Conservation (phyloP, 2,888 invertebrate species). For the Eumacrocentrus americanus region DNA sequence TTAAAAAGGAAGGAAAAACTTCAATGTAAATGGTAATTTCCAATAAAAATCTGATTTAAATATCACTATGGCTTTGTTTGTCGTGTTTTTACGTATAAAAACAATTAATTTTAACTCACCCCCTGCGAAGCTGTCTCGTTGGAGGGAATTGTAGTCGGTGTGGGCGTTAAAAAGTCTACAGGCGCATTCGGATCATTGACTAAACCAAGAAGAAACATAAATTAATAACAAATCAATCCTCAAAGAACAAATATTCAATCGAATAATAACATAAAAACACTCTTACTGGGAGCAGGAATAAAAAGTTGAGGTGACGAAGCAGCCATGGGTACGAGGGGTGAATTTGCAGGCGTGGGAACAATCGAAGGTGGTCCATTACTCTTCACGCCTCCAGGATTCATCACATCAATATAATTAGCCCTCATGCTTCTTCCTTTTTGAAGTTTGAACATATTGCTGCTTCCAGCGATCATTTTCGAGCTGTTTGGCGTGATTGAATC, state of each 20-base stretch:
- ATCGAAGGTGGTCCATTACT: constrained; percentile 49
- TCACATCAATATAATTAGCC: constrained; percentile 82
- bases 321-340: constrained; percentile 60
- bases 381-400: constrained; percentile 74
- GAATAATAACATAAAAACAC: not conserved
- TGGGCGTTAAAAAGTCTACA: constrained; percentile 65
- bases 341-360: constrained; percentile 58
- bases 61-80: constrained; percentile 12
- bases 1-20: constrained; percentile 25
- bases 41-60: constrained; percentile 27
- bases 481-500: constrained; percentile 37
- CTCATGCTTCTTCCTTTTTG: constrained; percentile 77
- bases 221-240: not conserved
- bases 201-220: constrained; percentile 36
- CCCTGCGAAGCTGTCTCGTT: constrained; percentile 50
- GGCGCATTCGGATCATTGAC: constrained; percentile 65
- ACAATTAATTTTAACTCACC: constrained; percentile 47
- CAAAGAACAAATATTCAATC: constrained; percentile 26
- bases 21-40: constrained; percentile 16
- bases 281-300: constrained; percentile 64
- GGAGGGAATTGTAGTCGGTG: constrained; percentile 44
- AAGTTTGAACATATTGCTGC: constrained; percentile 80
- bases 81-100: constrained; percentile 2
- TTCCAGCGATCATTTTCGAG: constrained; percentile 54
- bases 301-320: constrained; percentile 64